These are phyloP conservation scores for Harpalus rufipes DNA, from an alignment of 2,888 invertebrate genomes.

Conservation along the genomic window DNA sequence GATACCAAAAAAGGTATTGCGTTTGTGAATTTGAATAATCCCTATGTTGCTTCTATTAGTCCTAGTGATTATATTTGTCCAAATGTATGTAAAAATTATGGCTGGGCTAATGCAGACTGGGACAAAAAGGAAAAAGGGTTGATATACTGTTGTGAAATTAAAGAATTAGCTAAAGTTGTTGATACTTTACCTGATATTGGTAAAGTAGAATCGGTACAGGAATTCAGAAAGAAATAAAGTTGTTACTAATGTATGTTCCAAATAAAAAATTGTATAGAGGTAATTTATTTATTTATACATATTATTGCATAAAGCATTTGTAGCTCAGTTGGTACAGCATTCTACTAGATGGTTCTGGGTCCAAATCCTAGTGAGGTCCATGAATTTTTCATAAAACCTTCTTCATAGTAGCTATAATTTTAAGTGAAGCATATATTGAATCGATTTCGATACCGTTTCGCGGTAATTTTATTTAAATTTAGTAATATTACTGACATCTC, in stretches of 20 bases:
- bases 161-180: slow-evolving; percentile 72
- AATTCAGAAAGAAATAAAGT: slow-evolving; percentile 55
- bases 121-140: slow-evolving; percentile 73
- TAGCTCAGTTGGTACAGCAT: too few species aligned
- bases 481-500: too few species aligned
- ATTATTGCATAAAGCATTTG: too few species aligned
- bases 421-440: too few species aligned
- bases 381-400: too few species aligned
- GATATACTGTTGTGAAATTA: slow-evolving; percentile 76
- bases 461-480: too few species aligned
- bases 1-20: slow-evolving; percentile 76
- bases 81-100: slow-evolving; percentile 74
- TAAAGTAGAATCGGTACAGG: slow-evolving; percentile 9
- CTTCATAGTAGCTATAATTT: too few species aligned
- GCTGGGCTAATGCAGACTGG: slow-evolving; percentile 73
- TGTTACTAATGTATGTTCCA: neutral
- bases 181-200: slow-evolving; percentile 69
- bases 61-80: slow-evolving; percentile 72
- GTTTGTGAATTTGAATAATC: slow-evolving; percentile 79
- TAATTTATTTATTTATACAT: too few species aligned
- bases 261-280: too few species aligned
- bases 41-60: slow-evolving; percentile 72
- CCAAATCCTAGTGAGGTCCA: too few species aligned
- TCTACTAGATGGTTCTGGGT: too few species aligned
- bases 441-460: too few species aligned